Evolutionary conservation across 2,113 vertebrate genomes (phyloP).

Genomic region (Progne subis): DNA sequence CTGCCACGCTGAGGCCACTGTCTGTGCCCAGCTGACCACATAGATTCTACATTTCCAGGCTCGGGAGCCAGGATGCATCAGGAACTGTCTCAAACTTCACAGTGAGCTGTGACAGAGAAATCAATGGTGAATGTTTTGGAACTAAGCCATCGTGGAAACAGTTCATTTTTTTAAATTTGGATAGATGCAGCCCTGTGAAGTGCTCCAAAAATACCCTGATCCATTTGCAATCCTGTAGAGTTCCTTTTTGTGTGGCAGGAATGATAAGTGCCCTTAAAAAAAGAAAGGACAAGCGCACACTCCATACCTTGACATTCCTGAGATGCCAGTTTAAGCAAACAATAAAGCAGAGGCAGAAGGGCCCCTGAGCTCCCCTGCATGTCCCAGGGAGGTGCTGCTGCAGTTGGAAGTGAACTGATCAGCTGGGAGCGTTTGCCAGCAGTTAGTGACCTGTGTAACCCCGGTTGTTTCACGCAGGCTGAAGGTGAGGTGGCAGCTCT

Average conservation of each 20-base stretch:
- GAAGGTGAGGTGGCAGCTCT: slow-evolving; percentile 92
- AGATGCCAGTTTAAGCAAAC: slow-evolving; percentile 32
- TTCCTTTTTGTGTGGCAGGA: neutral
- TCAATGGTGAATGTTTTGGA: neutral
- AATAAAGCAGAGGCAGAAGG: neutral
- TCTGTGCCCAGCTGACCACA: neutral
- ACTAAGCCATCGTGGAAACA: neutral
- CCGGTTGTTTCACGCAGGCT: slow-evolving; percentile 72
- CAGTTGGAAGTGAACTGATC: neutral
- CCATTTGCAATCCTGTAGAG: rapidly evolving
- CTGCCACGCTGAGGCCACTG: neutral
- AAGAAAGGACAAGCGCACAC: neutral
- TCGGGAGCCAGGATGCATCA: neutral
- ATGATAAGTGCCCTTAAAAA: neutral
- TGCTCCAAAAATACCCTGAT: neutral
- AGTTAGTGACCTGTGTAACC: neutral
- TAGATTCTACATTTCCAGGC: neutral
- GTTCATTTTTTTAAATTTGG: neutral
- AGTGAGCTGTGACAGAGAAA: neutral
- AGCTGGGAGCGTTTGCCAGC: neutral
- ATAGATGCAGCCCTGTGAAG: neutral
- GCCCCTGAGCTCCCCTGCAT: neutral
- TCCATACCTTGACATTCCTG: slow-evolving; percentile 51
- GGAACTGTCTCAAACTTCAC: neutral
- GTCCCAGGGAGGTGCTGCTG: neutral